Conservation (phyloP, 2,113 vertebrate genomes). For the Zosterops pallidus region DNA sequence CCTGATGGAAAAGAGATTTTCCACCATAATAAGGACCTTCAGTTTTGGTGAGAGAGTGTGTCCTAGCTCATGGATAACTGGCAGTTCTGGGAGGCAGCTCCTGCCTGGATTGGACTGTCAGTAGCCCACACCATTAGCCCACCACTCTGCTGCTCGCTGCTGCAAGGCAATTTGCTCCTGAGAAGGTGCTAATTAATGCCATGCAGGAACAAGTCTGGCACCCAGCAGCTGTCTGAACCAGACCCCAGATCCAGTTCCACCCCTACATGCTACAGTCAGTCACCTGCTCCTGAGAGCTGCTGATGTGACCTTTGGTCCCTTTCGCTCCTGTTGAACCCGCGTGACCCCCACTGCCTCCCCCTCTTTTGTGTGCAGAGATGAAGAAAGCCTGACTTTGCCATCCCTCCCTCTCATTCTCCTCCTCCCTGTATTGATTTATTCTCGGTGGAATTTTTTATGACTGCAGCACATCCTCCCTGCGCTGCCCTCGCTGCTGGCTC, state of each 20-base stretch:
- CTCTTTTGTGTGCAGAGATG: neutral
- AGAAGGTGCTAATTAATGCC: conserved; percentile 24
- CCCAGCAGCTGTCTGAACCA: neutral
- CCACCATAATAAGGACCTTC: neutral
- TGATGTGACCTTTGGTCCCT: neutral
- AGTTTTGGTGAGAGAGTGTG: neutral
- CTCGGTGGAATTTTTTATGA: conserved; percentile 27
- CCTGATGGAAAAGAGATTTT: neutral
- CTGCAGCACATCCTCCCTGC: conserved; percentile 20
- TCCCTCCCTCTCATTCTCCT: neutral
- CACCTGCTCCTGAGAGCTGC: neutral
- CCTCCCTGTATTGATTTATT: conserved; percentile 35
- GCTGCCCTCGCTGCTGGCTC: neutral
- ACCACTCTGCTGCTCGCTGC: neutral
- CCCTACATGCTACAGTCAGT: neutral
- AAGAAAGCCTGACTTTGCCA: neutral
- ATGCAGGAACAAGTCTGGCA: neutral
- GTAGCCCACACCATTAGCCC: neutral
- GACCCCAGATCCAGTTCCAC: neutral
- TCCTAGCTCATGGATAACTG: neutral
- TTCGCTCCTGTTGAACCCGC: neutral
- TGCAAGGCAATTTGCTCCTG: neutral
- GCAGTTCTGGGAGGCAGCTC: neutral
- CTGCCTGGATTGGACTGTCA: neutral
- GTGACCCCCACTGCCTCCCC: neutral